Conservation (phyloP, 64 coral and sea anemone species). For the Montipora cactus region DNA sequence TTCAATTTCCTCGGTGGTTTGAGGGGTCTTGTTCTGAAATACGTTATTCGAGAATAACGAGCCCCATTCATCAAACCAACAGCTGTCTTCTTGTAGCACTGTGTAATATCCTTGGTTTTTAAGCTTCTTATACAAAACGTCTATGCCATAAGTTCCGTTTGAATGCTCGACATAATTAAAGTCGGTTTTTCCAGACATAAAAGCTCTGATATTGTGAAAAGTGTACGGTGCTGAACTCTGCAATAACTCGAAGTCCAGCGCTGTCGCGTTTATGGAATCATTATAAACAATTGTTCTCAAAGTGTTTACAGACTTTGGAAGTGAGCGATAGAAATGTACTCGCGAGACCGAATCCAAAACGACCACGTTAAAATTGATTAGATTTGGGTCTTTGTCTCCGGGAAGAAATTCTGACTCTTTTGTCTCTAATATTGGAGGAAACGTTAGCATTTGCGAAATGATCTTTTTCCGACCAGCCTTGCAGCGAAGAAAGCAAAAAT, state of each 20-base stretch:
- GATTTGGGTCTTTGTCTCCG: constrained; percentile 10
- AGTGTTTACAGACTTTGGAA: constrained; percentile 77
- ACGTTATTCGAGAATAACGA: constrained; percentile 86
- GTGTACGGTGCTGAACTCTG: constrained; percentile 87
- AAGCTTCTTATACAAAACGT: constrained; percentile 72
- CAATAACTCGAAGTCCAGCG: constrained; percentile 84
- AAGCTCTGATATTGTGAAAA: constrained; percentile 80
- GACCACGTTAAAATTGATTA: constrained; percentile 87
- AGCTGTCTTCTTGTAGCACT: constrained; percentile 88
- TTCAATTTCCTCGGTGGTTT: constrained; percentile 34
- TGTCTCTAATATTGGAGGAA: constrained; percentile 53
- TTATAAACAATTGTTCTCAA: constrained; percentile 82
- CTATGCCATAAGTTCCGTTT: constrained; percentile 75
- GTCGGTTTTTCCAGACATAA: constrained; percentile 82
- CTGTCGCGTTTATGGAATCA: constrained; percentile 59
- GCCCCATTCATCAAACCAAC: constrained; percentile 95
- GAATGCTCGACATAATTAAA: constrained; percentile 82
- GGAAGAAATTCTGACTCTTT: constrained; percentile 20
- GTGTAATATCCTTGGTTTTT: constrained; percentile 89
- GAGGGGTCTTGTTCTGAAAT: constrained; percentile 69
- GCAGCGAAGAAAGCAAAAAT: constrained; percentile 65
- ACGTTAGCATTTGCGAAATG: constrained; percentile 56
- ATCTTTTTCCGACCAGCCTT: neutral
- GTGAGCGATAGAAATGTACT: constrained; percentile 85
- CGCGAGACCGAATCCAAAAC: constrained; percentile 88